A percentile compares a stretch with the other conserved stretches of the same genome.
phyloP scores from a whole-genome alignment of 2,888 invertebrate genomes.

The Carabus problematicus region DNA sequence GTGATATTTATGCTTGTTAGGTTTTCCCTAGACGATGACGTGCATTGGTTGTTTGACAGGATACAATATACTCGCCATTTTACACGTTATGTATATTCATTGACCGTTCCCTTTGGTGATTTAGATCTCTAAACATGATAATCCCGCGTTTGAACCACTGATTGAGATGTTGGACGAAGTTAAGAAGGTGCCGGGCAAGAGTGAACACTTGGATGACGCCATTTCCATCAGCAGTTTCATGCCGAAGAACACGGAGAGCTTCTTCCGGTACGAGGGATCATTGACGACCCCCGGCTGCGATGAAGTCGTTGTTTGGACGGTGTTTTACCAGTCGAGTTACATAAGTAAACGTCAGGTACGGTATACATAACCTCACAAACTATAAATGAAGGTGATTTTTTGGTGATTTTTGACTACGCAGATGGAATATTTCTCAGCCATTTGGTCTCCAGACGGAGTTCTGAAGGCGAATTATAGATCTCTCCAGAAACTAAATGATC shows the following conservation, averaged over 20 bases:
- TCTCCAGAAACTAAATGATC: conserved; percentile 56
- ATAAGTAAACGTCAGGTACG: conserved; percentile 55
- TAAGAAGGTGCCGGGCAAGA: not conserved
- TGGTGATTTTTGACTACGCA: conserved; percentile 3
- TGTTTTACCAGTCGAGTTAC: conserved; percentile 64
- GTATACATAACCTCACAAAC: no score
- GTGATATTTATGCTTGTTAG: no score
- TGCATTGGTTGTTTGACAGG: no score
- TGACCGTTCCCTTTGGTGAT: no score
- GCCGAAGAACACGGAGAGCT: conserved; percentile 63
- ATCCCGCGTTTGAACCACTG: conserved; percentile 53
- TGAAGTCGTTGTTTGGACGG: conserved; percentile 78
- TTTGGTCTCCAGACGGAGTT: conserved; percentile 46
- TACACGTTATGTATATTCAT: no score
- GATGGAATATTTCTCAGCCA: conserved; percentile 15
- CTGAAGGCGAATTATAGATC: conserved; percentile 62
- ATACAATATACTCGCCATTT: no score
- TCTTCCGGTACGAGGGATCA: conserved; percentile 75
- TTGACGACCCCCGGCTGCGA: conserved; percentile 77
- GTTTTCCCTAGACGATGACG: no score
- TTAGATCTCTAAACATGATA: conserved; percentile 56
- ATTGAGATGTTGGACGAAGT: conserved; percentile 41
- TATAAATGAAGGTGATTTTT: not conserved
- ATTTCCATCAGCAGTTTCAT: conserved; percentile 61
- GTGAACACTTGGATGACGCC: not conserved